Conservation (phyloP, 2,113 vertebrate genomes). For the Oreochromis spilurus region DNA sequence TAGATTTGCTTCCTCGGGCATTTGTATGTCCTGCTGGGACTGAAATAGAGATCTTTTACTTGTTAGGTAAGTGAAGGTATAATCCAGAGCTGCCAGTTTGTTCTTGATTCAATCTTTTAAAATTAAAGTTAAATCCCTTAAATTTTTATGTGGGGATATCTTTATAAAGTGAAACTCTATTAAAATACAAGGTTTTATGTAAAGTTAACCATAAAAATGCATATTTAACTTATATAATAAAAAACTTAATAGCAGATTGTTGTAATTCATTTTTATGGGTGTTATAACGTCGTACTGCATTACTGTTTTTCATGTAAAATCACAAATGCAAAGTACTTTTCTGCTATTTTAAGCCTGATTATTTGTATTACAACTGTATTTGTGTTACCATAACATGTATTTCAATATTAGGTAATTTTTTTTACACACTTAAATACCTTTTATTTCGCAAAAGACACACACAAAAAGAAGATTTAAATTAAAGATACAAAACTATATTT, state of each 20-base stretch:
- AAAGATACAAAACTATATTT: background rate
- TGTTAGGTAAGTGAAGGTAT: background rate
- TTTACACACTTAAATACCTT: background rate
- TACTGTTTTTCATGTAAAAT: background rate
- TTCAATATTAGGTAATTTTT: background rate
- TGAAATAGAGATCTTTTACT: accelerated
- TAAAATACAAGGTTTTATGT: background rate
- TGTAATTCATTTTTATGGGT: background rate
- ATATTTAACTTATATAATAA: background rate
- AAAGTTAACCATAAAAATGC: background rate
- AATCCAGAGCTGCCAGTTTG: background rate
- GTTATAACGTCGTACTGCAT: background rate
- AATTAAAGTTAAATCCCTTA: background rate
- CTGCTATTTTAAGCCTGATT: background rate
- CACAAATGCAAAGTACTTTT: background rate
- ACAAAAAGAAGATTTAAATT: background rate
- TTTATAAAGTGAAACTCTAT: background rate
- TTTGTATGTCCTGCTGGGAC: background rate
- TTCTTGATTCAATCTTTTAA: too few relatives aligned
- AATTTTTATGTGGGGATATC: background rate
- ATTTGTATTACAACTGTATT: background rate
- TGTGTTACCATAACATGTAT: background rate
- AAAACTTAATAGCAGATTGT: background rate
- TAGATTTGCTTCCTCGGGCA: background rate
- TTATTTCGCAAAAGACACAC: background rate